phyloP scores from a whole-genome alignment of 2,888 invertebrate species.

The Limnephilus rhombicus region DNA sequence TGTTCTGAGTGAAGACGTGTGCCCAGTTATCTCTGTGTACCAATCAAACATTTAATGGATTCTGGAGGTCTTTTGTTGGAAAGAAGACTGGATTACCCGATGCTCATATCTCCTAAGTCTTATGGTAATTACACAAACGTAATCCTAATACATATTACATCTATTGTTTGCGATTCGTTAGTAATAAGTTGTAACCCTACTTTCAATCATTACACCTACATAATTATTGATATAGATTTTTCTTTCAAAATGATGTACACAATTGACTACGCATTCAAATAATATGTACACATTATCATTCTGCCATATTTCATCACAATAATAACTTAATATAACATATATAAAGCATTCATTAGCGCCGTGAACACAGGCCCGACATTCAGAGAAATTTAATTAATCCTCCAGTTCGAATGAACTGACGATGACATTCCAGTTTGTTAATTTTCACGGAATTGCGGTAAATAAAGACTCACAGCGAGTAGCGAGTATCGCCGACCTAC shows the following conservation, averaged over 20 bases:
- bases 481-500: not conserved
- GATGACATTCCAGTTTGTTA: not conserved
- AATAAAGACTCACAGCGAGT: not conserved
- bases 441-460: not conserved
- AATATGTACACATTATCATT: not conserved
- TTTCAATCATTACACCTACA: not conserved
- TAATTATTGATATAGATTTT: not conserved
- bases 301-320: not conserved
- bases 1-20: not conserved
- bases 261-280: not conserved
- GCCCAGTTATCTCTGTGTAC: constrained; percentile 3
- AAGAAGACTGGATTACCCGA: constrained; percentile 53
- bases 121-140: constrained; percentile 47
- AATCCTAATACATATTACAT: not conserved
- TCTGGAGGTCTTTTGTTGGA: constrained; percentile 54
- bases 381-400: not conserved
- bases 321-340: not conserved
- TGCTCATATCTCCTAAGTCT: constrained; percentile 60
- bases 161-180: not conserved
- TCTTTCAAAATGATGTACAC: not conserved
- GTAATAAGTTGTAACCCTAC: not conserved
- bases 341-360: not conserved
- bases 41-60: constrained; percentile 43
- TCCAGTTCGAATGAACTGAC: not conserved
- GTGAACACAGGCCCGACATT: not conserved